Evolutionary conservation across 1,140 invertebrate genomes (phyloP), one percentile per base, ranked within the genome.

Genomic region (Pseudachorutes palmiensis): DNA sequence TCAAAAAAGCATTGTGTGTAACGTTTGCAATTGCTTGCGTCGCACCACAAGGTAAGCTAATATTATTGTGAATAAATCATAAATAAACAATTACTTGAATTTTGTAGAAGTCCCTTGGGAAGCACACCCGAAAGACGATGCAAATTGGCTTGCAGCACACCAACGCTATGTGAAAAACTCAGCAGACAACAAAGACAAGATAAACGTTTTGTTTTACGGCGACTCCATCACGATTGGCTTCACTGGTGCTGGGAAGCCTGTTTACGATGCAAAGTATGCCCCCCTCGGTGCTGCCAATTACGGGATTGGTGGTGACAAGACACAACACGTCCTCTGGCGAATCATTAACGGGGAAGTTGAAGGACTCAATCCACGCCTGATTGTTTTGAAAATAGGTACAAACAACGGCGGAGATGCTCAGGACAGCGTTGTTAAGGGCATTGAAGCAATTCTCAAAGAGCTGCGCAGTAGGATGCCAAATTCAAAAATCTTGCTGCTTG

Each of bases 321-420:
- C 83, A 1, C 79, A 84, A 72, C 76, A 85, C 76, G 76, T 84
- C 16, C 73, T 85, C 9, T 85, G 83, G 83, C 74, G 84, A 64
- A 75, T 84, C 19, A 69, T 76, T 31, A 82, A 85, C 77, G 83
- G 83, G 67, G 84, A 84, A 75, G 68, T 85, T 45, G 82, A 85
- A 32, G 74, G 76, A 24, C 57, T 70, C 48, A 24, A 55, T 2
- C 83, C 84, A 2, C 84, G 85, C 32, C 16, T 72, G 0, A 32
- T 67, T 51, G 69, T 73, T 1, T 14, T 71, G 2, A 69, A 69
- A 45, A 69, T 73, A 19, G 72, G 69, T 12, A 64, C 65, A 1
- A 70, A 72, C 28, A 70, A 67, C 41, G 14, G 51, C 0, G 66
- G 62, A 16, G n/a, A 41, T 12, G 61, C 51, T 5, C 22, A 28